Evolutionary conservation across 1,140 invertebrate species (phyloP).

Genomic region (Amyelois transitella): DNA sequence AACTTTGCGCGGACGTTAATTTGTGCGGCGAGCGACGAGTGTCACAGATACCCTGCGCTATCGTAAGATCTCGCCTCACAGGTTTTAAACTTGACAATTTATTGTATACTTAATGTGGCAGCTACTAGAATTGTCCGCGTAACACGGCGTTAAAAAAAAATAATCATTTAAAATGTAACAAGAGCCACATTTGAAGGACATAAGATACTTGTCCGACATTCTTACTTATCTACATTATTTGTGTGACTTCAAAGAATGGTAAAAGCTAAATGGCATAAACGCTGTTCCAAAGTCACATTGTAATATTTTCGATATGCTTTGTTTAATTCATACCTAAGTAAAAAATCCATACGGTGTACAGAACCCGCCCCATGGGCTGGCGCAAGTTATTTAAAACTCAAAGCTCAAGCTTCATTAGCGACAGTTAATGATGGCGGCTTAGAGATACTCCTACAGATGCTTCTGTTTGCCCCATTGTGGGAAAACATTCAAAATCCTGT

Average conservation of each 20-base stretch:
- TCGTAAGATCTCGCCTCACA: constrained; percentile 50
- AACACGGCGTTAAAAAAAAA: constrained; percentile 21
- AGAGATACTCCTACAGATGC: constrained; percentile 41
- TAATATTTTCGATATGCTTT: constrained; percentile 49
- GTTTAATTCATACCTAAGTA: constrained; percentile 55
- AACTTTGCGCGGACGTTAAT: constrained; percentile 67
- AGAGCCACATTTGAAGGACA: background rate
- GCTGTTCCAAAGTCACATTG: constrained; percentile 48
- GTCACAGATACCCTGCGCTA: constrained; percentile 44
- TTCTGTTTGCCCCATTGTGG: constrained; percentile 21
- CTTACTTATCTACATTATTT: constrained; percentile 7
- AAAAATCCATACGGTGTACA: constrained; percentile 52
- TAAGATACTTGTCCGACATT: background rate
- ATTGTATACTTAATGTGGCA: constrained; percentile 54
- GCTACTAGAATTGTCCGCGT: constrained; percentile 54
- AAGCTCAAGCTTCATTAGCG: constrained; percentile 73
- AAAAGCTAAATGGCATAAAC: constrained; percentile 10
- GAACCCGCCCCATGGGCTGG: constrained; percentile 49
- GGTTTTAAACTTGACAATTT: constrained; percentile 54
- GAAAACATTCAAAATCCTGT: constrained; percentile 6
- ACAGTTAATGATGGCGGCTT: constrained; percentile 70
- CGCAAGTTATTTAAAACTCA: constrained; percentile 67
- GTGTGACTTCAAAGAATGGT: background rate
- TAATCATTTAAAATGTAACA: constrained; percentile 21
- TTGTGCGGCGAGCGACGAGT: constrained; percentile 47